These are phyloP conservation scores for Bicyclus anynana DNA, from an alignment of 1,140 invertebrate genomes.

Conservation along the genomic window DNA sequence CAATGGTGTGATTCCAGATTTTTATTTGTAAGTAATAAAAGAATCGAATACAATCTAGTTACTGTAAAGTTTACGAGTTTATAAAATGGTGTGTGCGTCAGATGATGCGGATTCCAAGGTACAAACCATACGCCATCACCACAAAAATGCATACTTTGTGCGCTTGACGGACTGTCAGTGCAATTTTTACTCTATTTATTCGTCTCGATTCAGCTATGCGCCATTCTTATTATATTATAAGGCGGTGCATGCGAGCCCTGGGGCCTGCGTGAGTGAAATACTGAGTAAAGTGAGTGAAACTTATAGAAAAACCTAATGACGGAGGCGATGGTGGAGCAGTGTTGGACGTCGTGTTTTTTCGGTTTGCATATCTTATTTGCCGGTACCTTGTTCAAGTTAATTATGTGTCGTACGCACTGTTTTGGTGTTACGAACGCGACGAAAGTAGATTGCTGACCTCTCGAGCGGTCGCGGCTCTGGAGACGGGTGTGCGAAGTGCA, in stretches of 20 bases:
- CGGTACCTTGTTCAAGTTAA: constrained; percentile 56
- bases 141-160: constrained; percentile 49
- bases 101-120: constrained; percentile 53
- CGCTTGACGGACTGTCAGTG: constrained; percentile 69
- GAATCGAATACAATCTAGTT: constrained; percentile 68
- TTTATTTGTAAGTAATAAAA: constrained; percentile 78
- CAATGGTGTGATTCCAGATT: constrained; percentile 78
- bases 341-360: constrained; percentile 46
- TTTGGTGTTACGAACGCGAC: constrained; percentile 44
- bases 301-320: constrained; percentile 41
- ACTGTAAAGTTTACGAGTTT: constrained; percentile 53
- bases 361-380: constrained; percentile 42
- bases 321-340: constrained; percentile 29
- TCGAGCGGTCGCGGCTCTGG: constrained; percentile 20
- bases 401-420: constrained; percentile 43
- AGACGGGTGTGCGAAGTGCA: constrained; percentile 33
- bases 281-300: constrained; percentile 43
- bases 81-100: constrained; percentile 45
- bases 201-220: constrained; percentile 71
- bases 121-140: constrained; percentile 39
- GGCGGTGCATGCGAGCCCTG: constrained; percentile 57
- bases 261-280: constrained; percentile 59
- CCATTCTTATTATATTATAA: constrained; percentile 71
- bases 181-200: constrained; percentile 74
- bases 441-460: constrained; percentile 34